These are phyloP conservation scores for Hemithea aestivaria DNA, from an alignment of 2,888 invertebrate genomes.

Conservation along the genomic window DNA sequence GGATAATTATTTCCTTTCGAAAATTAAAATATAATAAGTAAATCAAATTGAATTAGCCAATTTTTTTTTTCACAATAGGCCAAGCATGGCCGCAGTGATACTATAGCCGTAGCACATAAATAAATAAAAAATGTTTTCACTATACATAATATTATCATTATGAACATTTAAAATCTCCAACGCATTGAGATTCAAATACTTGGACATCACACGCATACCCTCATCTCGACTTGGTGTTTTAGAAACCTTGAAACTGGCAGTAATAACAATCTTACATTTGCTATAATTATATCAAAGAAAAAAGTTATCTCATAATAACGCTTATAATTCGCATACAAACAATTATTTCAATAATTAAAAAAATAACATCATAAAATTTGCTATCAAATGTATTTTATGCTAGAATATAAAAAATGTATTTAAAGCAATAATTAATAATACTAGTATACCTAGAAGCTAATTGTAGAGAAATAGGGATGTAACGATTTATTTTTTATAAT, in stretches of 20 bases:
- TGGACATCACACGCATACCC: conserved; percentile 51
- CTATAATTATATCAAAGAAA: conserved; percentile 26
- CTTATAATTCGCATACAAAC: conserved; percentile 49
- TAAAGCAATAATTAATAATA: conserved; percentile 46
- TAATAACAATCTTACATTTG: conserved; percentile 48
- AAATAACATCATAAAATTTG: conserved; percentile 55
- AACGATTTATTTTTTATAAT: conserved; percentile 29
- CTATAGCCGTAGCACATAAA: too few species aligned
- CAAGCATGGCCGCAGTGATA: too few species aligned
- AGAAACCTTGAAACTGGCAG: conserved; percentile 72
- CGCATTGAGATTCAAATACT: conserved; percentile 29
- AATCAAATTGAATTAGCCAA: too few species aligned
- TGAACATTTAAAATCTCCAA: conserved; percentile 1
- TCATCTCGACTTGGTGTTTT: conserved; percentile 63
- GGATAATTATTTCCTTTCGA: too few species aligned
- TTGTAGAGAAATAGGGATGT: conserved; percentile 34
- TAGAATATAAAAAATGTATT: conserved; percentile 47
- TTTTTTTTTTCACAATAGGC: too few species aligned
- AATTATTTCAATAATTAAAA: conserved; percentile 38
- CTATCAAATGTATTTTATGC: conserved; percentile 54
- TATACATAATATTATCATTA: too few species aligned
- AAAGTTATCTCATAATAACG: conserved; percentile 30
- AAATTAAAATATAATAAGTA: too few species aligned
- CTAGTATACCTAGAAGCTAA: conserved; percentile 36
- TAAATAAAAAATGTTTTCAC: too few species aligned